Percentiles rank a stretch among this genome's conserved stretches.
Evolutionary conservation across 2,797 vertebrate genomes (phyloP).

Genomic region (Onychomys leucogaster): DNA sequence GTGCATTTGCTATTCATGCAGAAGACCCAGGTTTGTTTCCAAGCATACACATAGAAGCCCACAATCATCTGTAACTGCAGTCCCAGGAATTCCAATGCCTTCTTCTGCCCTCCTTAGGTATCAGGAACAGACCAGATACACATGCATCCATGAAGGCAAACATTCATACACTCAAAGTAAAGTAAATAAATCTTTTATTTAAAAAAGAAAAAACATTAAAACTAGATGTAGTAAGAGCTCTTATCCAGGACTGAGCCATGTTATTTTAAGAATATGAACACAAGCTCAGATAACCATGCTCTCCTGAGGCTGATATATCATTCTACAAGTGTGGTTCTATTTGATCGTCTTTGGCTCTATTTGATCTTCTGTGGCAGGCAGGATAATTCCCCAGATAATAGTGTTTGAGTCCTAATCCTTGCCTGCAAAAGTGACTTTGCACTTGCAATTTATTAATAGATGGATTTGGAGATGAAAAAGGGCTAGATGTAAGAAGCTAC

Average conservation of each 20-base stretch:
- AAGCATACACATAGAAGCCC: background rate
- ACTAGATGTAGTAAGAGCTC: background rate
- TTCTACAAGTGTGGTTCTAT: background rate
- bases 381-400: background rate
- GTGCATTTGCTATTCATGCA: background rate
- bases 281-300: background rate
- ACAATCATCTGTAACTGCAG: background rate
- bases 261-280: background rate
- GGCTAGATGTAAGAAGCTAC: background rate
- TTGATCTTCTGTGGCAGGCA: background rate
- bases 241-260: background rate
- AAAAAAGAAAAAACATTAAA: background rate
- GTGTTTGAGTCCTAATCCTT: background rate
- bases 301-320: background rate
- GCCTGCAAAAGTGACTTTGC: background rate
- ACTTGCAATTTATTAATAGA: background rate
- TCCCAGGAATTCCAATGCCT: background rate
- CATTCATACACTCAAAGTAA: background rate
- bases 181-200: background rate
- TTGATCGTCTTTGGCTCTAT: background rate
- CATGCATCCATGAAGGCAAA: too few relatives aligned
- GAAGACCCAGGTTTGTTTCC: background rate
- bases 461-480: too few relatives aligned
- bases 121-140: background rate
- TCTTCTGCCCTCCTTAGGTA: background rate